A percentile compares a stretch with the other conserved stretches of the same genome.
Evolutionary conservation across 2,797 vertebrate genomes (phyloP).

Genomic region (Meda fulgida): DNA sequence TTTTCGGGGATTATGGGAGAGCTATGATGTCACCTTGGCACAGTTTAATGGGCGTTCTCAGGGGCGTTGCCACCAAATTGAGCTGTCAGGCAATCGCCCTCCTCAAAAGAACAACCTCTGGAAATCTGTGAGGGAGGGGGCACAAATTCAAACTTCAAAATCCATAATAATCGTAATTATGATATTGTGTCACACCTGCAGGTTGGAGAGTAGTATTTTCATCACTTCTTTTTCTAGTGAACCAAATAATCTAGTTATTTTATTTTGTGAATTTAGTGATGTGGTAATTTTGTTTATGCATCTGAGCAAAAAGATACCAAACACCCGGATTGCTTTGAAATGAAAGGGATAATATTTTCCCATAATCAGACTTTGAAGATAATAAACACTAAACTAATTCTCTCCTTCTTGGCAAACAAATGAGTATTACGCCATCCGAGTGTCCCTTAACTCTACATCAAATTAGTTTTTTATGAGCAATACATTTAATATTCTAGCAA

Average conservation of each 20-base stretch:
- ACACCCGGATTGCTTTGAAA: background rate
- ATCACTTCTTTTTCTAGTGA: background rate
- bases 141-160: background rate
- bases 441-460: constrained; percentile 18
- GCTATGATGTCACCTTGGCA: constrained; percentile 48
- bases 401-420: constrained; percentile 30
- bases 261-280: background rate
- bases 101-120: constrained; percentile 42
- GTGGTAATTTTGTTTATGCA: background rate
- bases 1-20: constrained; percentile 18
- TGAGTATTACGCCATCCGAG: constrained; percentile 8
- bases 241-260: background rate
- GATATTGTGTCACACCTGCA: constrained; percentile 4
- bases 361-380: constrained; percentile 28
- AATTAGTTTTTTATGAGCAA: constrained; percentile 5
- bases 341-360: background rate
- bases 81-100: constrained; percentile 41
- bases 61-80: constrained; percentile 50
- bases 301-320: background rate
- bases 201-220: background rate
- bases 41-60: constrained; percentile 43
- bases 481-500: background rate
- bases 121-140: background rate
- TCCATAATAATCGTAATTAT: constrained; percentile 18
- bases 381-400: constrained; percentile 34